Conservation (phyloP, 2,888 invertebrate species). For the Lithophane socia region DNA sequence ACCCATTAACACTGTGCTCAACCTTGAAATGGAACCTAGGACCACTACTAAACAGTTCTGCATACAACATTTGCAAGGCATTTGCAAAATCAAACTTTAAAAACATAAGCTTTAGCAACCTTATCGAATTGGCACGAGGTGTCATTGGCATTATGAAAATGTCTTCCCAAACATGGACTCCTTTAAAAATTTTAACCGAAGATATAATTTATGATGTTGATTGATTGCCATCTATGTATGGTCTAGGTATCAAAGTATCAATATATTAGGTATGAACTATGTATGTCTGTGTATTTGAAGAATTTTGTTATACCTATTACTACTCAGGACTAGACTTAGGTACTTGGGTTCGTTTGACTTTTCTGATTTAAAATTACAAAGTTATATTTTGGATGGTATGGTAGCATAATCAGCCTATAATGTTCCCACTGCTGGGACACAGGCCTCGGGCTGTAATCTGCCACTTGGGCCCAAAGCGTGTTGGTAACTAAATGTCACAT, state of each 20-base stretch:
- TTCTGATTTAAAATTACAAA: background rate
- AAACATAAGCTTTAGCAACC: constrained; percentile 12
- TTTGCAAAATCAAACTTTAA: background rate
- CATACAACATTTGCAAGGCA: background rate
- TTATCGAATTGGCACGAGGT: constrained; percentile 40
- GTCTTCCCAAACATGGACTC: constrained; percentile 71
- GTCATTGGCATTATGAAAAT: constrained; percentile 76
- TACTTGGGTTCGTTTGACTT: background rate
- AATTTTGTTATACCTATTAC: constrained; percentile 35
- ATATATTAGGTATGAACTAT: constrained; percentile 53
- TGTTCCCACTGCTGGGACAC: too few relatives aligned
- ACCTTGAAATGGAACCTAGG: background rate
- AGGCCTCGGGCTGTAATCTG: too few relatives aligned
- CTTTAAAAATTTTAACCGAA: constrained; percentile 55
- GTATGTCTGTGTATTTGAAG: constrained; percentile 31
- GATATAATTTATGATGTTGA: constrained; percentile 61
- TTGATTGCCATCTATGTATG: constrained; percentile 62
- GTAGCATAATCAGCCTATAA: too few relatives aligned
- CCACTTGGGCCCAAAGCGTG: too few relatives aligned
- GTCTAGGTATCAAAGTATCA: constrained; percentile 37
- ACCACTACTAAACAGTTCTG: background rate
- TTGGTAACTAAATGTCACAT: too few relatives aligned
- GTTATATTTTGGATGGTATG: background rate
- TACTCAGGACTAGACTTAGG: constrained; percentile 2
- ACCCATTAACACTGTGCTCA: background rate